These are phyloP conservation scores for Erpobdella octoculata DNA, from an alignment of 2,888 invertebrate species.

Conservation along the genomic window DNA sequence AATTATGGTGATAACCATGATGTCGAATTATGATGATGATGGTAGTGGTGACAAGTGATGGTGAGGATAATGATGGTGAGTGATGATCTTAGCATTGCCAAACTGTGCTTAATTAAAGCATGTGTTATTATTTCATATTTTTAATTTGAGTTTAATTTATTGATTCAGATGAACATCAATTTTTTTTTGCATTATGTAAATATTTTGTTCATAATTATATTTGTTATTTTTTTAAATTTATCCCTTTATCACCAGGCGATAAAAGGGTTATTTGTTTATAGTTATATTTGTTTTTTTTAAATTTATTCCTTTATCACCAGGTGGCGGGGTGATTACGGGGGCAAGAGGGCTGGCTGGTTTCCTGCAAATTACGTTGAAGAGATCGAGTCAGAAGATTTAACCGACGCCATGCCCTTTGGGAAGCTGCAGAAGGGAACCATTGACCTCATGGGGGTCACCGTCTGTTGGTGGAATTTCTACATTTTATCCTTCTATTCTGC, in stretches of 20 bases:
- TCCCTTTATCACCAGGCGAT: slow-evolving; percentile 59
- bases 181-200: no score
- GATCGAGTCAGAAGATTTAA: slow-evolving; percentile 56
- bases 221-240: background rate
- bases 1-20: no score
- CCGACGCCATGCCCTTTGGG: slow-evolving; percentile 66
- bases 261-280: slow-evolving; percentile 92
- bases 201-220: no score
- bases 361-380: slow-evolving; percentile 87
- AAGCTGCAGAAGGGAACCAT: slow-evolving; percentile 75
- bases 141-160: no score
- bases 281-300: background rate
- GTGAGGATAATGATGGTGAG: background rate
- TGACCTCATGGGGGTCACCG: slow-evolving; percentile 67
- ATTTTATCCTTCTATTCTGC: no score
- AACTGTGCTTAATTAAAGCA: no score
- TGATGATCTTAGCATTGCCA: no score
- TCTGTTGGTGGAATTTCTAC: no score
- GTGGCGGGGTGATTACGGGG: slow-evolving; percentile 90
- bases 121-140: no score
- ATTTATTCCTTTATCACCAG: slow-evolving; percentile 37
- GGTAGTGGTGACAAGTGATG: background rate
- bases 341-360: slow-evolving; percentile 81
- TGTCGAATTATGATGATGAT: no score
- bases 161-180: no score